Evolutionary conservation across 2,113 vertebrate genomes (phyloP), one percentile per base, ranked within the genome.

Genomic region (Tringa solitaria): DNA sequence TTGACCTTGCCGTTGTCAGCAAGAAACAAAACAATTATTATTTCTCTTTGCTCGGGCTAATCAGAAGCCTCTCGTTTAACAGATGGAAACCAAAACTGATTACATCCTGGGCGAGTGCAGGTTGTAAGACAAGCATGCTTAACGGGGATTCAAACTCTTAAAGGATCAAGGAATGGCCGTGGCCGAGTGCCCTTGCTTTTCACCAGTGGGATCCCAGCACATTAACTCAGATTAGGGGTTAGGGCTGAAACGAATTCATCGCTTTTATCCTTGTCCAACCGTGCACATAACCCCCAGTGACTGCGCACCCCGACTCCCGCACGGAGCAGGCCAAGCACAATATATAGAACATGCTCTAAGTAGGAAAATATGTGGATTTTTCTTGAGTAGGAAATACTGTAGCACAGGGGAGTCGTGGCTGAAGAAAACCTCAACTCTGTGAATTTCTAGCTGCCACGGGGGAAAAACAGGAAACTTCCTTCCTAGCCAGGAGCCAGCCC

Each of bases 141-240:
- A 97, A 89, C 60, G 16, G 69, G 87, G 95, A 97, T 94, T 95
- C 96, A 93, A 64, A 93, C 57, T 96, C 94, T 95, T 93, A 97
- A 96, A 83, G 93, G 91, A 92, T 95, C 94, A 96, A 94, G 94
- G 85, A 80, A 77, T 23, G 94, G 89, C 84, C 6, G 0, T 91
- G 93, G 67, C 87, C 88, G 20, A 94, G 90, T 82, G 96, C 89
- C 92, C 94, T 96, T 80, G 80, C 96, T 93, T 96, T 91, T 96
- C 95, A 94, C 88, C 92, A 80, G 61, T n/a, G 85, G 48, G 88
- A 96, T 83, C 76, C 69, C 89, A 72, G 94, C 91, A 88, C 90
- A 39, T 95, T 94, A 96, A 97, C 89, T 95, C 96, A 84, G 87
- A 89, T 85, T 89, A 93, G 89, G 80, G 89, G 77, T 68, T 41